Evolutionary conservation across 2,888 invertebrate species (phyloP).

Genomic region (Prosapia bicincta): DNA sequence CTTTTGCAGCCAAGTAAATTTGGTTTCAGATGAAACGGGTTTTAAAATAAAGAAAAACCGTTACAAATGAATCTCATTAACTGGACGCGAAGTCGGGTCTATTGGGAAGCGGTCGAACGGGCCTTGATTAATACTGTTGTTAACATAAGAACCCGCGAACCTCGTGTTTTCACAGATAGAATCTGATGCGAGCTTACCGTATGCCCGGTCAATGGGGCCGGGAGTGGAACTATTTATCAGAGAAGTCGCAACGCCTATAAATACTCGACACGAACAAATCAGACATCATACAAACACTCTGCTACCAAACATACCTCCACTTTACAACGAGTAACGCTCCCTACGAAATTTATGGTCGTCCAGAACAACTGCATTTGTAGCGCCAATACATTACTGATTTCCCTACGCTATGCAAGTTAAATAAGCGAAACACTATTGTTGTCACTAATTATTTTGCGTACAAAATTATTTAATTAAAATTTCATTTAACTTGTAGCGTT

Average conservation of each 20-base stretch:
- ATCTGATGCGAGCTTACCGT: neutral
- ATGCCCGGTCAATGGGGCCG: neutral
- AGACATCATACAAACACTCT: constrained; percentile 21
- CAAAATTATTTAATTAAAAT: too few species aligned
- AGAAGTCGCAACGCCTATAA: neutral
- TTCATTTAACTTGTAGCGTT: too few species aligned
- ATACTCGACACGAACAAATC: constrained; percentile 18
- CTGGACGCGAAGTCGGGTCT: neutral
- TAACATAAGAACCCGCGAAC: neutral
- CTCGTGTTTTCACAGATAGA: neutral
- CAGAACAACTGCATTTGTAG: too few species aligned
- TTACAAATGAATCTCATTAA: neutral
- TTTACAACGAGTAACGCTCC: neutral
- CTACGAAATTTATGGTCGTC: neutral
- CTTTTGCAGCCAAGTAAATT: neutral
- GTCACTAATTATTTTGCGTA: too few species aligned
- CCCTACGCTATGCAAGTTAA: too few species aligned
- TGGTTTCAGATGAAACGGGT: neutral
- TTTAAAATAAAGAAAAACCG: neutral
- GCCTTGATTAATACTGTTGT: neutral
- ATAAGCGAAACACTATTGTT: too few species aligned
- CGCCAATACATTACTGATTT: too few species aligned
- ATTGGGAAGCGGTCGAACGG: neutral
- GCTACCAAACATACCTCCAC: neutral
- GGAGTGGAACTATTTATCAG: neutral